These are phyloP conservation scores for Apocrypta bakeri DNA, from an alignment of 1,140 invertebrate species.

Conservation along the genomic window DNA sequence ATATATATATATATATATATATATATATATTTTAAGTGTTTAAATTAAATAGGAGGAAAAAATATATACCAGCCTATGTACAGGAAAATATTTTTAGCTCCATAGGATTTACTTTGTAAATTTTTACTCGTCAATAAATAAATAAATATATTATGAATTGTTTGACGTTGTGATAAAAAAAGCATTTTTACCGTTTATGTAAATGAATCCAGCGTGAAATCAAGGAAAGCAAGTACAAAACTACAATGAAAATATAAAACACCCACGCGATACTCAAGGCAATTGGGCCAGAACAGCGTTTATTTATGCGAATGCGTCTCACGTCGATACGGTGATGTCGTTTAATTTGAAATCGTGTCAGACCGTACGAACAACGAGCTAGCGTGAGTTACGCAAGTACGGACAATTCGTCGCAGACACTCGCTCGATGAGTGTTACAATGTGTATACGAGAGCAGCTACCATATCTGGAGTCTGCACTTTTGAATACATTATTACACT, in stretches of 20 bases:
- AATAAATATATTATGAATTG: no score
- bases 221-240: background rate
- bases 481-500: no score
- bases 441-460: background rate
- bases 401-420: constrained; percentile 9
- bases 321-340: constrained; percentile 50
- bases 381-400: constrained; percentile 49
- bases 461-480: background rate
- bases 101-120: no score
- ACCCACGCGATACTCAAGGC: constrained; percentile 9
- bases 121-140: no score
- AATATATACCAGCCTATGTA: no score
- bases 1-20: no score
- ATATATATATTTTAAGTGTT: no score
- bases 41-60: no score
- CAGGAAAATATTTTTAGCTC: no score
- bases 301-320: constrained; percentile 47
- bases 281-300: background rate
- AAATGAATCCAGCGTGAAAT: no score
- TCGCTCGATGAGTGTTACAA: background rate
- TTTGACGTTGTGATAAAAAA: no score
- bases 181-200: no score
- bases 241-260: background rate
- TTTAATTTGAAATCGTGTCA: constrained; percentile 62
- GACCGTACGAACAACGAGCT: constrained; percentile 52